Conservation (phyloP, 2,888 invertebrate species). For the Lydus trimaculatus region DNA sequence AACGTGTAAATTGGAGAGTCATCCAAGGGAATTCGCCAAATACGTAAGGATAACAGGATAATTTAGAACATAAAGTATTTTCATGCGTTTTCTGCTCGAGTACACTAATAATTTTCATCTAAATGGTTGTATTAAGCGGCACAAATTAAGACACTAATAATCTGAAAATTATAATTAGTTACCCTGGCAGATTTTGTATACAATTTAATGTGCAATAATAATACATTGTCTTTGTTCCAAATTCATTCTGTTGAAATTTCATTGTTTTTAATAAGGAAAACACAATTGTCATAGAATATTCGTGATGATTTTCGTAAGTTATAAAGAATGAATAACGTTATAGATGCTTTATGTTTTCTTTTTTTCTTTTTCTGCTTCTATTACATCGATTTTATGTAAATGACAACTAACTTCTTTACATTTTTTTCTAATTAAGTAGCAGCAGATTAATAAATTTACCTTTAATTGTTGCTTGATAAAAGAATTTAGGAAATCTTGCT, state of each 20-base stretch:
- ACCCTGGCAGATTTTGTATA: neutral
- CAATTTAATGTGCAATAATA: neutral
- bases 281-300: neutral
- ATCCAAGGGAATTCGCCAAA: neutral
- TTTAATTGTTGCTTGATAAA: neutral
- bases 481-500: neutral
- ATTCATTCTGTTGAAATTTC: neutral
- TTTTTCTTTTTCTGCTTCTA: no score
- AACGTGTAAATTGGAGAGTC: neutral
- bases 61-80: neutral
- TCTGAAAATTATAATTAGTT: neutral
- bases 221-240: neutral
- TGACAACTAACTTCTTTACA: neutral
- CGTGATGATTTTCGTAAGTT: neutral
- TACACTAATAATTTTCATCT: neutral
- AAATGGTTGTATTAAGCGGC: neutral
- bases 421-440: neutral
- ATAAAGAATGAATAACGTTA: neutral
- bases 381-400: neutral
- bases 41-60: neutral
- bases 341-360: no score
- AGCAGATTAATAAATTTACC: neutral
- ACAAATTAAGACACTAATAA: neutral
- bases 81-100: neutral
- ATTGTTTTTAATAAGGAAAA: neutral